These are phyloP conservation scores for Boleophthalmus pectinirostris DNA, from an alignment of 2,113 vertebrate genomes.

Conservation along the genomic window DNA sequence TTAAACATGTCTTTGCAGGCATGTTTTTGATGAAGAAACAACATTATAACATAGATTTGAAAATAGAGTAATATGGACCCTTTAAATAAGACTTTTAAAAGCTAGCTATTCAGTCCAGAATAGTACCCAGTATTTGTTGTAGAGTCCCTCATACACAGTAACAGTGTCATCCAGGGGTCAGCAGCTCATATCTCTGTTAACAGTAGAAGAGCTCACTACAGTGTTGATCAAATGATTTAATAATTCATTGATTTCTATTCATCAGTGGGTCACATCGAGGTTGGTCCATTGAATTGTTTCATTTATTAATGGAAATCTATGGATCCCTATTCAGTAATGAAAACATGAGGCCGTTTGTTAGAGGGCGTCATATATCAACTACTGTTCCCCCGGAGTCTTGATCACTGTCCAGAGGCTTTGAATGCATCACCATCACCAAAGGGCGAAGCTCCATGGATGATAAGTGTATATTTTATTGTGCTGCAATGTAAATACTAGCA, in stretches of 20 bases:
- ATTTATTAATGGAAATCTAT: conserved; percentile 53
- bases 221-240: conserved; percentile 56
- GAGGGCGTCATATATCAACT: conserved; percentile 12
- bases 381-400: conserved; percentile 19
- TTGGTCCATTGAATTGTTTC: conserved; percentile 26
- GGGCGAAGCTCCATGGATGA: conserved; percentile 37
- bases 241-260: conserved; percentile 54
- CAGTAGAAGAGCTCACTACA: conserved; percentile 18
- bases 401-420: conserved; percentile 21
- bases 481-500: background rate
- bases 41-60: too few species aligned
- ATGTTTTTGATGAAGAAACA: too few species aligned
- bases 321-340: conserved; percentile 49
- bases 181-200: conserved; percentile 15
- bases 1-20: too few species aligned
- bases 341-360: conserved; percentile 45
- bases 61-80: too few species aligned
- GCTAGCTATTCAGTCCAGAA: too few species aligned
- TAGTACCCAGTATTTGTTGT: background rate
- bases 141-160: background rate
- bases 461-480: conserved; percentile 36
- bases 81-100: too few species aligned
- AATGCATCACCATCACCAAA: conserved; percentile 3
- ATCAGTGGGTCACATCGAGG: conserved; percentile 28
- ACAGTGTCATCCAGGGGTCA: conserved; percentile 5